Conservation (phyloP, 2,113 vertebrate species). For the Eptesicus fuscus region DNA sequence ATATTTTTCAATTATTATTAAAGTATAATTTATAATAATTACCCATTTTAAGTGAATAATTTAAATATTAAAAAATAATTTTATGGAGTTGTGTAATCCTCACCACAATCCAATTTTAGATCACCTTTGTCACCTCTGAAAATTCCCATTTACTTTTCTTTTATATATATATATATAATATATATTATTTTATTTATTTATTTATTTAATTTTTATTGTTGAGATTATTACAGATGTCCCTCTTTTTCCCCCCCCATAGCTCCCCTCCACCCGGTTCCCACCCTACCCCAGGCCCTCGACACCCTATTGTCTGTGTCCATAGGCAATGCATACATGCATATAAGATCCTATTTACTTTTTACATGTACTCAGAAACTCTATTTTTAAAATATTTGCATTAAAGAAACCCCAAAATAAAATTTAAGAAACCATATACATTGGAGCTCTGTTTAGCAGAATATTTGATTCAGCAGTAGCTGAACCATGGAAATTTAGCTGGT, state of each 20-base stretch:
- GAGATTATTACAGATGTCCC: too few relatives aligned
- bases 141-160: not conserved
- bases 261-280: too few relatives aligned
- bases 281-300: too few relatives aligned
- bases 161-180: not conserved
- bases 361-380: not conserved
- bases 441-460: slow-evolving; percentile 29
- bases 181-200: too few relatives aligned
- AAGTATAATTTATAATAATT: not conserved
- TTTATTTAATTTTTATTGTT: not conserved
- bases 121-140: not conserved
- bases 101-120: not conserved
- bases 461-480: slow-evolving; percentile 21
- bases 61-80: not conserved
- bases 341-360: not conserved
- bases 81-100: not conserved
- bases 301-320: too few relatives aligned
- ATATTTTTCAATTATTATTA: not conserved
- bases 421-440: not conserved
- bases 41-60: not conserved
- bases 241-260: too few relatives aligned
- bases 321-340: too few relatives aligned
- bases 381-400: slow-evolving; percentile 34
- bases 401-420: not conserved
- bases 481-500: not conserved